Evolutionary conservation across 2,113 vertebrate species (phyloP), one percentile per base, ranked within the genome.

Genomic region (Periophthalmodon schlosseri): DNA sequence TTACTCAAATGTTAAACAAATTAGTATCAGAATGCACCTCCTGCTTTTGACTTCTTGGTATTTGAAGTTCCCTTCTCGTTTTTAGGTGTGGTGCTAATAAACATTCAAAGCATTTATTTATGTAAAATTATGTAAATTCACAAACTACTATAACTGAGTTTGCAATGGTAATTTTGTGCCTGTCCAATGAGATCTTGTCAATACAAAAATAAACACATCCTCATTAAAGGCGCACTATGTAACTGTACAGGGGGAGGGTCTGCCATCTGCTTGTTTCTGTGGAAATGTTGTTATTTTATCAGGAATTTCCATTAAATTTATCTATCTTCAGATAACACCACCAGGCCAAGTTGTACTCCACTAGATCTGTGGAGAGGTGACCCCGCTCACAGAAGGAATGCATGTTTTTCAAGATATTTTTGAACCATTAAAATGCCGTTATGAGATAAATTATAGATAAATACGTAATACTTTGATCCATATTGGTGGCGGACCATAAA

Each of bases 91-190:
- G 2, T 56, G 52, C 5, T n/a, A 20, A 21, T 49, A 13, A 14
- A 56, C n/a, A n/a, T n/a, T 21, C 52, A 11, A 20, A 54, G 18
- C 4, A 15, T 20, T 54, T 2, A 15, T 54, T 20, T 54, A 54
- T 24, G 21, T 24, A 13, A 24, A 23, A 14, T 21, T 58, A 24
- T 58, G 21, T 14, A 58, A 58, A n/a, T 10, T 24, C 11, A 24
- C 10, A 58, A 58, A 58, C 9, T 23, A 14, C 21, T 24, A 14
- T 54, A 24, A 58, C 24, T 4, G 16, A 24, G 21, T 58, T 58
- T 58, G 20, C 24, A 54, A 65, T 3, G 0, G 12, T 60, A 47
- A 47, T 21, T 44, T 78, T 88, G 91, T 52, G 16, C 49, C 18
- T 6, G 18, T 20, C 16, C 15, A 52, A 4, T 5, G 49, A 52